These are phyloP conservation scores for Agrochola macilenta DNA, from an alignment of 2,888 invertebrate species.

Conservation along the genomic window DNA sequence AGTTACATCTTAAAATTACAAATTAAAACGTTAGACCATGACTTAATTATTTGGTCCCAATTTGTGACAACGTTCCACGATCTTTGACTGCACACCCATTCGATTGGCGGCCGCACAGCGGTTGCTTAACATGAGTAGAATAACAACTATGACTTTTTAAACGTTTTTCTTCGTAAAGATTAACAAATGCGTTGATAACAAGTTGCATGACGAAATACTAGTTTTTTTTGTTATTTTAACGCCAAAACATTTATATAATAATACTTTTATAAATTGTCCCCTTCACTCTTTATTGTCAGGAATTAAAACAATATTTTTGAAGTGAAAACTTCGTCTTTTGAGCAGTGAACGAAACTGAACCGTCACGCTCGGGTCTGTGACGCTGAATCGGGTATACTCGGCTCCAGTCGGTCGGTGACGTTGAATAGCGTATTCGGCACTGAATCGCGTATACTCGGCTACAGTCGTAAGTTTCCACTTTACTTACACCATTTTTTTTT, in stretches of 20 bases:
- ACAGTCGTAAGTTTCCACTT: neutral
- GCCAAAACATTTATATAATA: slow-evolving; percentile 19
- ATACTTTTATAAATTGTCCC: slow-evolving; percentile 49
- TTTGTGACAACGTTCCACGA: slow-evolving; percentile 64
- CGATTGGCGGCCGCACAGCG: slow-evolving; percentile 30
- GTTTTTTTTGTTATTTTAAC: slow-evolving; percentile 1
- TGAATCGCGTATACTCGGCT: neutral
- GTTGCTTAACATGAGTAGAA: slow-evolving; percentile 44
- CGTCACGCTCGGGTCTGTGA: neutral
- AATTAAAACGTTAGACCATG: slow-evolving; percentile 23
- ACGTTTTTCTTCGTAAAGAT: slow-evolving; percentile 34
- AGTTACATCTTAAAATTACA: slow-evolving; percentile 56
- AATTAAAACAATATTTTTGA: neutral
- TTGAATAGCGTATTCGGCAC: neutral
- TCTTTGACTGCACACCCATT: slow-evolving; percentile 52
- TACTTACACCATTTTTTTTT: neutral
- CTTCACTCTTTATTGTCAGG: slow-evolving; percentile 3
- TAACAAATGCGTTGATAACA: slow-evolving; percentile 50
- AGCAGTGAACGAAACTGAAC: neutral
- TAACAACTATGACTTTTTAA: slow-evolving; percentile 40
- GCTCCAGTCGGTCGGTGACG: neutral
- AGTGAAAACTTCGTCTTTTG: neutral
- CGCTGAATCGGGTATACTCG: neutral
- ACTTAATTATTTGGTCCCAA: slow-evolving; percentile 64
- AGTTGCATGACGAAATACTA: slow-evolving; percentile 25